Conservation (phyloP, 1,140 invertebrate species). For the Oryctes rhinoceros region DNA sequence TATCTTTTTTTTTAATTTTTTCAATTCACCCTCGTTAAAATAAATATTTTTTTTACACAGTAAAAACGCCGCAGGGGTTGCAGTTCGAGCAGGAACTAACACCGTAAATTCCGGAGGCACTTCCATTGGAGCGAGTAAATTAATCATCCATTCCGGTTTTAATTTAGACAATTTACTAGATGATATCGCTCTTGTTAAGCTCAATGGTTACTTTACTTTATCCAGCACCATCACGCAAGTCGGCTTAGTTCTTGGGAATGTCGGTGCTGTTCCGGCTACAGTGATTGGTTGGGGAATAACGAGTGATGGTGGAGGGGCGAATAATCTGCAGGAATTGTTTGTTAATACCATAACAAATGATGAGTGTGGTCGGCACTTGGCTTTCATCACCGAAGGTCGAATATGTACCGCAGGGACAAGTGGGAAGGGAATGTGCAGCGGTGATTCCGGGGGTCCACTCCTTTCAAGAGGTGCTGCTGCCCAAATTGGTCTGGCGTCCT, state of each 20-base stretch:
- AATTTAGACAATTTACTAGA: background rate
- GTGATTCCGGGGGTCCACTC: conserved; percentile 70
- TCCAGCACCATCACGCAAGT: background rate
- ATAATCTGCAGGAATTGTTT: background rate
- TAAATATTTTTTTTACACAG: no score
- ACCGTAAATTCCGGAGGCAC: background rate
- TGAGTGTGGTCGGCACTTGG: conserved; percentile 46
- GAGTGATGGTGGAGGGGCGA: background rate
- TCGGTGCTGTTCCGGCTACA: background rate
- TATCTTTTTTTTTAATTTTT: no score
- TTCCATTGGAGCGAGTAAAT: no score
- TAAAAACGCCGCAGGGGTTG: background rate
- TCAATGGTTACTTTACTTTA: background rate
- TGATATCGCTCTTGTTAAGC: background rate
- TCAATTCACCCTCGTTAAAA: no score
- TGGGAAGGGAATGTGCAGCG: conserved; percentile 67
- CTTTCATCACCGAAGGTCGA: conserved; percentile 45
- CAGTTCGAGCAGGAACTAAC: background rate
- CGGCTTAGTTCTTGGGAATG: background rate
- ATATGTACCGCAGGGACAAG: conserved; percentile 61
- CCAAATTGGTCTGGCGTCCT: background rate
- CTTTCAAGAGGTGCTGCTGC: conserved; percentile 34
- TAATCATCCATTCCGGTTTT: background rate
- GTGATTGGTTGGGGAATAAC: background rate
- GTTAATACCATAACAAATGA: background rate